Percentiles rank a stretch among this genome's conserved stretches.
Conservation (phyloP, 1,140 invertebrate species). For the Cardiocondyla obscurior region DNA sequence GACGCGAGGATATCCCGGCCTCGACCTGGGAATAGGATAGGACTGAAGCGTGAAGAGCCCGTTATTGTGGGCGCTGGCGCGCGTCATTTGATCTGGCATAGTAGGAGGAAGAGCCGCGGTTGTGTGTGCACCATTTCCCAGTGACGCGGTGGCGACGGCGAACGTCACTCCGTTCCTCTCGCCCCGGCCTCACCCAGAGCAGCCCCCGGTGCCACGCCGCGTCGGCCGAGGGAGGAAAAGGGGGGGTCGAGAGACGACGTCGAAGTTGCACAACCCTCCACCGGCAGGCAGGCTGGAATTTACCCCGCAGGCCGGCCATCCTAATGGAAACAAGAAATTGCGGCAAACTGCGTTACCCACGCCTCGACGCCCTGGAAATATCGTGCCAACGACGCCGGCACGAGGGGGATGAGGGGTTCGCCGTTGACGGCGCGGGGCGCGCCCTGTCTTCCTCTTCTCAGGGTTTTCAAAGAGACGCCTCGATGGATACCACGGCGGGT, state of each 20-base stretch:
- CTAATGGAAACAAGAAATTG: slow-evolving; percentile 85
- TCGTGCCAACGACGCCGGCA: slow-evolving; percentile 60
- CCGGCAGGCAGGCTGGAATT: slow-evolving; percentile 75
- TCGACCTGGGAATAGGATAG: slow-evolving; percentile 71
- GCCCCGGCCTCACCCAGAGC: slow-evolving; percentile 6
- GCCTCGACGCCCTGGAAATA: slow-evolving; percentile 82
- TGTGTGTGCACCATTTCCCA: slow-evolving; percentile 79
- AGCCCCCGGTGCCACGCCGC: slow-evolving; percentile 36
- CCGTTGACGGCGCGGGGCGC: slow-evolving; percentile 24
- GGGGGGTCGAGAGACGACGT: too few species aligned
- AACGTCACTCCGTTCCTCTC: slow-evolving; percentile 50
- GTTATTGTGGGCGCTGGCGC: slow-evolving; percentile 83
- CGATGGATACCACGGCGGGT: slow-evolving; percentile 25
- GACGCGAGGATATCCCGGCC: slow-evolving; percentile 2
- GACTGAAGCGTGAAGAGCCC: slow-evolving; percentile 75
- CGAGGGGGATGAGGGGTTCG: background rate
- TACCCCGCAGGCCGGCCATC: slow-evolving; percentile 82
- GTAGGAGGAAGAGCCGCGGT: slow-evolving; percentile 79
- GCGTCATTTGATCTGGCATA: slow-evolving; percentile 82
- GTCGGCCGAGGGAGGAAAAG: background rate
- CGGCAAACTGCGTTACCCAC: slow-evolving; percentile 83
- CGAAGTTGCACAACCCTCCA: slow-evolving; percentile 77
- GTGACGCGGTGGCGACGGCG: slow-evolving; percentile 48
- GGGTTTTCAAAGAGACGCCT: slow-evolving; percentile 60
- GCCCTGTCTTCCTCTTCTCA: slow-evolving; percentile 32